Evolutionary conservation across 2,888 invertebrate genomes (phyloP).

Genomic region (Dynastes maya): DNA sequence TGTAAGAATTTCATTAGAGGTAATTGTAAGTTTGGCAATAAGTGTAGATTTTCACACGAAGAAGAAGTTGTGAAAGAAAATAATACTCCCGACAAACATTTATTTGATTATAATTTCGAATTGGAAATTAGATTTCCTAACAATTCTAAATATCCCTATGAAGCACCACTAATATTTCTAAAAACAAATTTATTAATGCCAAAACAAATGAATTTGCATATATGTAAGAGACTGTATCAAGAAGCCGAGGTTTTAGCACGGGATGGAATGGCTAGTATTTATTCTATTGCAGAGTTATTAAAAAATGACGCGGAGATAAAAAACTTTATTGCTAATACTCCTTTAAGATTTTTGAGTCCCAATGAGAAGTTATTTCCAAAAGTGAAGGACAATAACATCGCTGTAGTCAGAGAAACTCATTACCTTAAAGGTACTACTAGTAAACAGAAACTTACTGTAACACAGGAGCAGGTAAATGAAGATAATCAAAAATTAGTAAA

Average conservation of each 20-base stretch:
- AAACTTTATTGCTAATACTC: constrained; percentile 74
- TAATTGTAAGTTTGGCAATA: constrained; percentile 81
- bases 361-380: constrained; percentile 69
- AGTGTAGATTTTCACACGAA: constrained; percentile 84
- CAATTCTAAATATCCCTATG: constrained; percentile 81
- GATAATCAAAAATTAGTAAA: constrained; percentile 78
- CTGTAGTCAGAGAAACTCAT: constrained; percentile 73
- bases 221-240: constrained; percentile 78
- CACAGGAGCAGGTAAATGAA: constrained; percentile 73
- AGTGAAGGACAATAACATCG: constrained; percentile 60
- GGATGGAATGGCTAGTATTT: constrained; percentile 82
- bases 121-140: constrained; percentile 84
- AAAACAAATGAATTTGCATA: constrained; percentile 76
- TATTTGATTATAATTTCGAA: constrained; percentile 73
- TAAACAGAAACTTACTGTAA: constrained; percentile 72
- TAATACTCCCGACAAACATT: constrained; percentile 65
- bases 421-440: constrained; percentile 77
- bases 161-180: constrained; percentile 81
- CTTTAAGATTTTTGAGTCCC: constrained; percentile 76
- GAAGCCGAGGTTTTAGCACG: constrained; percentile 78
- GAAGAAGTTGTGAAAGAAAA: constrained; percentile 69
- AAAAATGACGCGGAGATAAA: constrained; percentile 80
- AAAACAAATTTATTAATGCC: constrained; percentile 79
- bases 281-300: constrained; percentile 80
- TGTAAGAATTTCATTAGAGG: constrained; percentile 79